phyloP scores from a whole-genome alignment of 2,797 vertebrate species.

The Euphonia xanthogaster region DNA sequence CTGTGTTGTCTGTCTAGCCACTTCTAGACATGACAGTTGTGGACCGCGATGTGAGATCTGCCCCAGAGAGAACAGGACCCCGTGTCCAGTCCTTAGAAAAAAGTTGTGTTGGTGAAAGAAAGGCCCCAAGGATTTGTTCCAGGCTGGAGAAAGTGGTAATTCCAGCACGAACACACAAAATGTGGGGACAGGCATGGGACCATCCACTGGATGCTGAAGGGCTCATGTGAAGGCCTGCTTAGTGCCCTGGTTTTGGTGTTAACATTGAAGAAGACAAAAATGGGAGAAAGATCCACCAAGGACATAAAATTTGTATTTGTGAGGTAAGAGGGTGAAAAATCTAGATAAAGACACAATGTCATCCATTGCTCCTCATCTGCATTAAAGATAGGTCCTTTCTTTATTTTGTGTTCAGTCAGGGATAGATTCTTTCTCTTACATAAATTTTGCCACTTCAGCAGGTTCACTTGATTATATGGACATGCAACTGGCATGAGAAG shows the following conservation, averaged over 20 bases:
- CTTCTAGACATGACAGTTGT: neutral
- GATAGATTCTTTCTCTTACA: neutral
- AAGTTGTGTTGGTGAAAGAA: neutral
- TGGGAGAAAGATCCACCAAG: neutral
- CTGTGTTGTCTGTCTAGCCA: neutral
- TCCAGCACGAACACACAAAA: neutral
- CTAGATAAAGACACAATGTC: neutral
- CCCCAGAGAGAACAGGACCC: neutral
- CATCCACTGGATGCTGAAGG: neutral
- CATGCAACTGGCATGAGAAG: fast-evolving
- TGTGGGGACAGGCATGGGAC: neutral
- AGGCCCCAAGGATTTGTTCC: neutral
- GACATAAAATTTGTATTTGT: neutral
- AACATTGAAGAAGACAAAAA: neutral
- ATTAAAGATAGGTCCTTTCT: neutral
- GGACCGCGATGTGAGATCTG: neutral
- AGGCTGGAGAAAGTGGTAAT: neutral
- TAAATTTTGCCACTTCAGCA: neutral
- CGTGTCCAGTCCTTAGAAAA: neutral
- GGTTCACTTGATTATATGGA: neutral
- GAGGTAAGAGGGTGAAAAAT: neutral
- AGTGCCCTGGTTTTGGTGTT: neutral
- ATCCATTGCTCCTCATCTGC: neutral
- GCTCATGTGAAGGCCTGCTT: neutral
- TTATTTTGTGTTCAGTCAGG: neutral